Conservation (phyloP, 2,113 vertebrate species). For the Motacilla alba region DNA sequence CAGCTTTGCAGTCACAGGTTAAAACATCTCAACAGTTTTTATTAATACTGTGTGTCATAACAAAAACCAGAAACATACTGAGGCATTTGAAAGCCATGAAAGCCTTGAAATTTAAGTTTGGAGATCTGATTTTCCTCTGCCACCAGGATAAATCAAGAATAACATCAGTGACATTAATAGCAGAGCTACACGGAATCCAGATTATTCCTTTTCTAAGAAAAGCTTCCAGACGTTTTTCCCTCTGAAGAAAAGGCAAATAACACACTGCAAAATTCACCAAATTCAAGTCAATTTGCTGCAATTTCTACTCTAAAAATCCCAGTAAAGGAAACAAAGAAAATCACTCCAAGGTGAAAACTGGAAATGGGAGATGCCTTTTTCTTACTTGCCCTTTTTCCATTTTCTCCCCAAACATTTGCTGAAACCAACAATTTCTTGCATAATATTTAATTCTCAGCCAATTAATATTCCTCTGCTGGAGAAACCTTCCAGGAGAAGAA, state of each 20-base stretch:
- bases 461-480: background rate
- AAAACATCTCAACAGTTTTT: slow-evolving; percentile 38
- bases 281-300: background rate
- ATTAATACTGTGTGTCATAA: slow-evolving; percentile 23
- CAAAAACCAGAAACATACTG: background rate
- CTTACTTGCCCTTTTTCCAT: background rate
- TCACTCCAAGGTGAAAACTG: background rate
- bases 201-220: background rate
- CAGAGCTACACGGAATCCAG: background rate
- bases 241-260: background rate
- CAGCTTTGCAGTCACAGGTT: slow-evolving; percentile 39
- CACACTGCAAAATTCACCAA: background rate
- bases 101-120: slow-evolving; percentile 8
- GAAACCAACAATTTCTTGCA: background rate
- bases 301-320: background rate
- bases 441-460: background rate
- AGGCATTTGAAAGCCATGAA: background rate
- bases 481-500: background rate
- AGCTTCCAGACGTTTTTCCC: background rate
- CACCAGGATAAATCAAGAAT: background rate
- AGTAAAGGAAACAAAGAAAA: background rate
- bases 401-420: background rate
- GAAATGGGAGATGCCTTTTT: background rate
- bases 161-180: background rate
- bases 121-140: slow-evolving; percentile 6